Conservation (phyloP, 1,140 invertebrate species). For the Procambarus clarkii region DNA sequence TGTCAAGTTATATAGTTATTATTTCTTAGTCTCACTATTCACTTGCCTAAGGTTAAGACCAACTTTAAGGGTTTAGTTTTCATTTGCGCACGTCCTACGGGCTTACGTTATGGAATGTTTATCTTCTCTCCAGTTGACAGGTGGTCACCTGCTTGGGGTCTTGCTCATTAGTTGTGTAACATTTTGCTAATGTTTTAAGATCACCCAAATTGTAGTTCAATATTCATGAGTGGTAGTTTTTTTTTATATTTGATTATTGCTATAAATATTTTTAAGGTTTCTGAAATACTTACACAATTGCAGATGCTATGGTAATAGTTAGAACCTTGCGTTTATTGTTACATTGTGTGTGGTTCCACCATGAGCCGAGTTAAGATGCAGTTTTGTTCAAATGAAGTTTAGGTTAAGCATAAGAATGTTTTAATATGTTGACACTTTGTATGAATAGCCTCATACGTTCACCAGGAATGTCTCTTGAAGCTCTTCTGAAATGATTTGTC, state of each 20-base stretch:
- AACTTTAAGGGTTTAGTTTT: neutral
- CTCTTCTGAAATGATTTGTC: conserved; percentile 4
- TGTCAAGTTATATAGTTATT: neutral
- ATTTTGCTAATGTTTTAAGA: neutral
- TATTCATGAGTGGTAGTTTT: neutral
- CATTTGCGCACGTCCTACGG: neutral
- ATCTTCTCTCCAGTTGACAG: neutral
- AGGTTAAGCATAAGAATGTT: neutral
- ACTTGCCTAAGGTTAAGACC: neutral
- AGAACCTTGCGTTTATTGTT: neutral
- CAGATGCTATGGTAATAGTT: neutral
- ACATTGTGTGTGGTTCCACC: neutral
- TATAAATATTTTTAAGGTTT: neutral
- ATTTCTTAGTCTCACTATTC: neutral
- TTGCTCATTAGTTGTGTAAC: conserved; percentile 37
- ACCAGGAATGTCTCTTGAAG: neutral
- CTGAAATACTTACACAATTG: too few species aligned
- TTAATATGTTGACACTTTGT: neutral
- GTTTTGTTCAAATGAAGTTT: neutral
- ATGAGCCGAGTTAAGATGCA: neutral
- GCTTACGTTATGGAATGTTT: neutral
- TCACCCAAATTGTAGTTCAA: neutral
- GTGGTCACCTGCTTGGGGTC: neutral
- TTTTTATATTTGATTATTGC: neutral
- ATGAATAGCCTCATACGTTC: neutral